A percentile compares a stretch with the other conserved stretches of the same genome.
These are phyloP conservation scores for Bos indicus DNA, from an alignment of 2,113 vertebrate genomes.

Conservation along the genomic window DNA sequence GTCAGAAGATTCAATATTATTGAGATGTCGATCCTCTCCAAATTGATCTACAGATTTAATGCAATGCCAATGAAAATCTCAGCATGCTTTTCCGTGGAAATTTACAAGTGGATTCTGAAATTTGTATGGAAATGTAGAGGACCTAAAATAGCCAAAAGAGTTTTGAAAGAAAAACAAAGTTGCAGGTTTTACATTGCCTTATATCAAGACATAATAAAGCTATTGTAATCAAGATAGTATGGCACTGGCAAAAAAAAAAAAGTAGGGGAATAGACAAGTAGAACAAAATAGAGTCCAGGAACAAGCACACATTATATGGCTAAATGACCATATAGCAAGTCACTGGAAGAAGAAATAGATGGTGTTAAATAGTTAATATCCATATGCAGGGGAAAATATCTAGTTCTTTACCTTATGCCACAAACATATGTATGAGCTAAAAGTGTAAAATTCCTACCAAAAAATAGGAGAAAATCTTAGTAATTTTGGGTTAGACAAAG, in stretches of 20 bases:
- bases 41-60: background rate
- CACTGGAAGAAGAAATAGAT: background rate
- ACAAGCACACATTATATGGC: background rate
- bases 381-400: background rate
- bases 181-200: background rate
- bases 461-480: background rate
- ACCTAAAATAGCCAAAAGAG: background rate
- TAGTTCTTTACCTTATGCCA: background rate
- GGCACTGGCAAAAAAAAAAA: background rate
- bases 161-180: background rate
- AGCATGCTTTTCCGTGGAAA: background rate
- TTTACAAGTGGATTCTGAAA: background rate
- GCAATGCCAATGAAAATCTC: background rate
- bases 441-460: background rate
- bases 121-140: background rate
- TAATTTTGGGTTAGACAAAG: background rate
- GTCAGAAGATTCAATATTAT: background rate
- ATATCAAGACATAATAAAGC: background rate
- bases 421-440: background rate
- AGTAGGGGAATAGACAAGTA: background rate
- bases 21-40: background rate
- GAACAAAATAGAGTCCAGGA: background rate
- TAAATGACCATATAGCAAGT: background rate
- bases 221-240: background rate
- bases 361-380: background rate